These are phyloP conservation scores for Bactericera cockerelli DNA, from an alignment of 1,140 invertebrate genomes.

Conservation along the genomic window DNA sequence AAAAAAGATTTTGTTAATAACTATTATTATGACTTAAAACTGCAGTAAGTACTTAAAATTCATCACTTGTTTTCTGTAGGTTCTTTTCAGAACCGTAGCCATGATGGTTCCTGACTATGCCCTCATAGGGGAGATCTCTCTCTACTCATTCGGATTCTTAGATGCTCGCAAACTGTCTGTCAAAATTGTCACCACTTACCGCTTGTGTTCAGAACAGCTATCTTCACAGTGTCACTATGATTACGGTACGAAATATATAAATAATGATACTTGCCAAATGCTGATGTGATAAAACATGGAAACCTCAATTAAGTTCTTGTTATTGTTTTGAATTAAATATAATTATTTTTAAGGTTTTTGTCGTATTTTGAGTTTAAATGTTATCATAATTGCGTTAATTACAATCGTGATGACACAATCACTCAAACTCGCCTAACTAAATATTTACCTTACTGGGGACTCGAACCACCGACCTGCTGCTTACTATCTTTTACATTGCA, in stretches of 20 bases:
- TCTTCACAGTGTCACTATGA: conserved; percentile 80
- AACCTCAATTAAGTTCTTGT: conserved; percentile 9
- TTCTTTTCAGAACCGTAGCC: conserved; percentile 77
- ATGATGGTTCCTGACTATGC: conserved; percentile 94
- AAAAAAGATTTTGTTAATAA: too few relatives aligned
- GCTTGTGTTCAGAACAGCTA: conserved; percentile 76
- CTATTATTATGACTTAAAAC: too few relatives aligned
- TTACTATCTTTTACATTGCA: too few relatives aligned
- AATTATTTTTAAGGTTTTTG: neutral
- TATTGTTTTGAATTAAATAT: neutral
- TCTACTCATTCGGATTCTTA: conserved; percentile 78
- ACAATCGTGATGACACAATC: too few relatives aligned
- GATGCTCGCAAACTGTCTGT: conserved; percentile 61
- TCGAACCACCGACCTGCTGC: too few relatives aligned
- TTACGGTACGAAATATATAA: conserved; percentile 45
- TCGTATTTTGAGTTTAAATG: neutral
- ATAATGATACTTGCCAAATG: conserved; percentile 21
- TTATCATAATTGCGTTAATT: too few relatives aligned
- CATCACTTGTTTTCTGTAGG: conserved; percentile 29
- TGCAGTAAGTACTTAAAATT: too few relatives aligned
- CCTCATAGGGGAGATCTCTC: conserved; percentile 77
- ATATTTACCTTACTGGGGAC: too few relatives aligned
- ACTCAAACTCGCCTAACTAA: too few relatives aligned
- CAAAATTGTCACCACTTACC: conserved; percentile 79
- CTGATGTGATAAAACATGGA: conserved; percentile 26